Conservation (phyloP, 2,113 vertebrate genomes). For the Harpagus bidentatus region DNA sequence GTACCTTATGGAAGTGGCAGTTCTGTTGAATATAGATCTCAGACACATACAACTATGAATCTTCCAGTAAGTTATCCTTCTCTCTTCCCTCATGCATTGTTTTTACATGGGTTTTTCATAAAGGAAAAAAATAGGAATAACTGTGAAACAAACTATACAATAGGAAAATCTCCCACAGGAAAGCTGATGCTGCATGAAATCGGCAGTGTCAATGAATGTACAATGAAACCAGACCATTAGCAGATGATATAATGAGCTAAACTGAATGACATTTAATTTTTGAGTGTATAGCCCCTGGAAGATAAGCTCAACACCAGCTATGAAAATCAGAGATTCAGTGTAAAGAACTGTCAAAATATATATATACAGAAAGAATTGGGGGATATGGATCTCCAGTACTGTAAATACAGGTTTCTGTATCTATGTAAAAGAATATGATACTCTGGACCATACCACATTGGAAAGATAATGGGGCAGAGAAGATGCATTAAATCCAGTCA, state of each 20-base stretch:
- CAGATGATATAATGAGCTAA: not conserved
- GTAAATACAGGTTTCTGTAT: not conserved
- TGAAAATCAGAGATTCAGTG: not conserved
- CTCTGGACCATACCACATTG: not conserved
- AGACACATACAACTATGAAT: not conserved
- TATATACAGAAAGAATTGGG: not conserved
- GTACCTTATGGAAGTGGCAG: not conserved
- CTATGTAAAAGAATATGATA: not conserved
- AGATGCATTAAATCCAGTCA: not conserved
- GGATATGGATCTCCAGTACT: not conserved
- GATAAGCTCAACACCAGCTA: not conserved
- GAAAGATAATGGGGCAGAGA: not conserved
- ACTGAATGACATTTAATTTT: not conserved
- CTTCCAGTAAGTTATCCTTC: not conserved
- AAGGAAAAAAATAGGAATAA: not conserved
- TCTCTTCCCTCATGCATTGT: not conserved
- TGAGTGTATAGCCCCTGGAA: not conserved
- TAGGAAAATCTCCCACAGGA: not conserved
- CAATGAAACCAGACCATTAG: not conserved
- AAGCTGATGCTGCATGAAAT: not conserved
- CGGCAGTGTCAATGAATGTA: not conserved
- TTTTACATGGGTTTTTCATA: not conserved
- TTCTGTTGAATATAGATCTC: not conserved
- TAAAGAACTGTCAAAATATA: not conserved
- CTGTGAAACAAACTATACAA: not conserved